Percentiles rank a stretch among this genome's conserved stretches.
Evolutionary conservation across 2,113 vertebrate species (phyloP).

Genomic region (Rhombomys opimus): DNA sequence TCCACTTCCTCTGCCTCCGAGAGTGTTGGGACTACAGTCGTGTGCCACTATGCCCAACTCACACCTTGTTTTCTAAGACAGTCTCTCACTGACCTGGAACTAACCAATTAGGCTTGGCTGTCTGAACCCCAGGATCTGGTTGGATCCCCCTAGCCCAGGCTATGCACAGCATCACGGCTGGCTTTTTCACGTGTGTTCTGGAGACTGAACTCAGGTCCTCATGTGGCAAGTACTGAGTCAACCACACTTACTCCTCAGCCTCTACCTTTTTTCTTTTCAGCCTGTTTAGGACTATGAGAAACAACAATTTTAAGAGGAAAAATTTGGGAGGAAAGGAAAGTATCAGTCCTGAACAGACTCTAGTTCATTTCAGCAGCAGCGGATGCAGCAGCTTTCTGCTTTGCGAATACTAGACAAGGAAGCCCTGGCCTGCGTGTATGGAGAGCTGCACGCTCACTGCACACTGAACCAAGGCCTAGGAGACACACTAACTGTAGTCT

Average conservation of each 20-base stretch:
- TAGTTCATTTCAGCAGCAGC: not conserved
- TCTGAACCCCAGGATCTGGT: not conserved
- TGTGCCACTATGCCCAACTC: too few species aligned
- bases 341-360: not conserved
- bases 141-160: not conserved
- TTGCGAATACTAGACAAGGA: not conserved
- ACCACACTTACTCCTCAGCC: not conserved
- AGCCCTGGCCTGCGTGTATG: not conserved
- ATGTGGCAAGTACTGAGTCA: not conserved
- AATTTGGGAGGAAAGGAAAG: not conserved
- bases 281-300: conserved; percentile 14
- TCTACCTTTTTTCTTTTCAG: not conserved
- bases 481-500: not conserved
- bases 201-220: not conserved
- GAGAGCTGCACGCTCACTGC: not conserved
- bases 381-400: conserved; percentile 17
- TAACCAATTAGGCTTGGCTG: not conserved
- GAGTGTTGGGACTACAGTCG: too few species aligned
- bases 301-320: not conserved
- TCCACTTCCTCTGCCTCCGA: too few species aligned
- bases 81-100: not conserved
- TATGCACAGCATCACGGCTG: not conserved
- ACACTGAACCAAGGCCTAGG: not conserved
- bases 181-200: not conserved
- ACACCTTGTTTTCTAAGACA: not conserved